Evolutionary conservation across 1,140 invertebrate species (phyloP).

Genomic region (Cephus cinctus): DNA sequence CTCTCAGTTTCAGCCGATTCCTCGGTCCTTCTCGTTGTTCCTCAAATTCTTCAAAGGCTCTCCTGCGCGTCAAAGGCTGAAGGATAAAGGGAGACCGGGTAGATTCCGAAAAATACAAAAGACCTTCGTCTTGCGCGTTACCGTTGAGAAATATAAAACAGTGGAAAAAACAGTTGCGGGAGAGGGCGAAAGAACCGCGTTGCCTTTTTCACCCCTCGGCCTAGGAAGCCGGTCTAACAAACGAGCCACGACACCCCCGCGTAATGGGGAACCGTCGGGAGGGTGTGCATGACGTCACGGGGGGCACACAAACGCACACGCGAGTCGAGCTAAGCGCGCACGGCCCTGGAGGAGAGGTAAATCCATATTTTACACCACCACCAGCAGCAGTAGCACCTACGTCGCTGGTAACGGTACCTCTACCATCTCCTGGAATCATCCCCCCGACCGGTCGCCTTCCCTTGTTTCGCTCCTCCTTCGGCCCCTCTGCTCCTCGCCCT

Average conservation of each 20-base stretch:
- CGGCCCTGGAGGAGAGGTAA: conserved; percentile 2
- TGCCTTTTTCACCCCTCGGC: no score
- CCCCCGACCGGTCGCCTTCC: conserved; percentile 17
- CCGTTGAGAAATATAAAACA: no score
- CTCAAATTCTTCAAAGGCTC: no score
- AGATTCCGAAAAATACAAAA: no score
- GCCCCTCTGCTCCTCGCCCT: conserved; percentile 1
- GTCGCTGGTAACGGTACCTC: background rate
- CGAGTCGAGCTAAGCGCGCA: background rate
- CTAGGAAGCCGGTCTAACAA: no score
- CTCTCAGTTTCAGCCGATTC: no score
- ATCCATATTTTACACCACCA: conserved; percentile 11
- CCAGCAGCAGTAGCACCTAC: background rate
- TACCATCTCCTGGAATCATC: conserved; percentile 23
- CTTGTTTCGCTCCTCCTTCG: conserved; percentile 9
- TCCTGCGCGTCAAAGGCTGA: no score
- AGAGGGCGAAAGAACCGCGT: no score
- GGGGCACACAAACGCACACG: background rate
- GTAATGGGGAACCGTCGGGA: conserved; percentile 4
- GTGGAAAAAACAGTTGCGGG: no score
- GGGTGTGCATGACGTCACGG: conserved; percentile 6
- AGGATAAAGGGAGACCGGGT: no score
- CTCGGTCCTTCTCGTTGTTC: no score
- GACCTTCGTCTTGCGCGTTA: no score
- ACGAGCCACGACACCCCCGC: conserved; percentile 1